These are phyloP conservation scores for Drosophila atripex DNA, from an alignment of 2,888 invertebrate genomes.

Conservation along the genomic window DNA sequence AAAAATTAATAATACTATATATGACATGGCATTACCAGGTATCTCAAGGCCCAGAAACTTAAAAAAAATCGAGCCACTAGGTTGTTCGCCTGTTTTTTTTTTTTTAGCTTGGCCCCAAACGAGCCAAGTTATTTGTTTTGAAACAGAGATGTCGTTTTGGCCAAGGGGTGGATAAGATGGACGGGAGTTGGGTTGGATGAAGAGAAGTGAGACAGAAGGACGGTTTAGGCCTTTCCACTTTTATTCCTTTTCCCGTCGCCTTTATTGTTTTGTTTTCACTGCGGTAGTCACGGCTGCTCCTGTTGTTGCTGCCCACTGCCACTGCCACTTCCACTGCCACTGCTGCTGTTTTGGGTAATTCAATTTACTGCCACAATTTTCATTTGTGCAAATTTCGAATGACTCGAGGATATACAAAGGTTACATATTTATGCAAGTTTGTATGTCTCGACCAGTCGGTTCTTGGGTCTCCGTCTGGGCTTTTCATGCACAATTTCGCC, in stretches of 20 bases:
- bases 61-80: neutral
- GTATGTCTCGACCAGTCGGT: conserved; percentile 7
- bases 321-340: no score
- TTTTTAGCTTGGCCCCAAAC: conserved; percentile 19
- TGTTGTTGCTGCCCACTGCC: conserved; percentile 25
- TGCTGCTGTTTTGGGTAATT: conserved; percentile 61
- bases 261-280: conserved; percentile 74
- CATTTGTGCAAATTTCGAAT: conserved; percentile 73
- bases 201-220: conserved; percentile 9
- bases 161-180: neutral
- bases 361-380: conserved; percentile 76
- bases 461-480: conserved; percentile 20
- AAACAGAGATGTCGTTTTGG: conserved; percentile 2
- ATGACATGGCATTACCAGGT: neutral
- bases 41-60: conserved; percentile 4
- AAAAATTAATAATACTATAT: neutral
- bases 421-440: conserved; percentile 16
- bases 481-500: conserved; percentile 76
- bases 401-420: conserved; percentile 48
- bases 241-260: conserved; percentile 51
- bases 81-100: conserved; percentile 8
- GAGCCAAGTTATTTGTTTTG: conserved; percentile 41
- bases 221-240: conserved; percentile 57
- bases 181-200: neutral
- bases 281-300: conserved; percentile 53